A percentile compares a stretch with the other conserved stretches of the same genome.
phyloP scores from a whole-genome alignment of 2,888 invertebrate genomes.

The Antheraea yamamai region DNA sequence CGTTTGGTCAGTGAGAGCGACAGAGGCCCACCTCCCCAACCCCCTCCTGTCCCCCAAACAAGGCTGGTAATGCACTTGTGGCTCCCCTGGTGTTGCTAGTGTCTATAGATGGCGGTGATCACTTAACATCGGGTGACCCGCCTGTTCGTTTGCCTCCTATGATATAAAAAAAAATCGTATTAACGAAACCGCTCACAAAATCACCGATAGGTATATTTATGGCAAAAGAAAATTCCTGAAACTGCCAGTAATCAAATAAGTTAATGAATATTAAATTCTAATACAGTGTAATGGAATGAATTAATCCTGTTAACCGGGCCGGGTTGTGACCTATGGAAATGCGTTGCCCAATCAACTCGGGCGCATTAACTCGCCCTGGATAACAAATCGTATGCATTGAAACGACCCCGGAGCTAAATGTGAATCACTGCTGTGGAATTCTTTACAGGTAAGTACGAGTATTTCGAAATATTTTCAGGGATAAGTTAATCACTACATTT shows the following conservation, averaged over 20 bases:
- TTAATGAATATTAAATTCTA: slow-evolving; percentile 10
- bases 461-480: not conserved
- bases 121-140: no score
- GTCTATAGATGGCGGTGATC: no score
- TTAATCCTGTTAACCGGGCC: slow-evolving; percentile 33
- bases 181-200: not conserved
- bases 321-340: slow-evolving; percentile 49
- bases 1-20: no score
- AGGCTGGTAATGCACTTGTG: no score
- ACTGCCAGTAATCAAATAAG: slow-evolving; percentile 9
- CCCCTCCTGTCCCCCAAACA: no score
- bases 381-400: slow-evolving; percentile 17
- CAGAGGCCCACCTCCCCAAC: no score
- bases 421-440: not conserved
- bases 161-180: not conserved
- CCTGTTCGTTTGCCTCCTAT: no score
- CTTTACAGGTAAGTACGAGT: not conserved
- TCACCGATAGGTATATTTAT: not conserved
- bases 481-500: not conserved
- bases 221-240: not conserved
- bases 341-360: slow-evolving; percentile 39
- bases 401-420: not conserved
- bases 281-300: slow-evolving; percentile 12
- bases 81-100: no score
- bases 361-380: slow-evolving; percentile 27